Conservation (phyloP, 2,888 invertebrate genomes). For the Microdon myrmicae region DNA sequence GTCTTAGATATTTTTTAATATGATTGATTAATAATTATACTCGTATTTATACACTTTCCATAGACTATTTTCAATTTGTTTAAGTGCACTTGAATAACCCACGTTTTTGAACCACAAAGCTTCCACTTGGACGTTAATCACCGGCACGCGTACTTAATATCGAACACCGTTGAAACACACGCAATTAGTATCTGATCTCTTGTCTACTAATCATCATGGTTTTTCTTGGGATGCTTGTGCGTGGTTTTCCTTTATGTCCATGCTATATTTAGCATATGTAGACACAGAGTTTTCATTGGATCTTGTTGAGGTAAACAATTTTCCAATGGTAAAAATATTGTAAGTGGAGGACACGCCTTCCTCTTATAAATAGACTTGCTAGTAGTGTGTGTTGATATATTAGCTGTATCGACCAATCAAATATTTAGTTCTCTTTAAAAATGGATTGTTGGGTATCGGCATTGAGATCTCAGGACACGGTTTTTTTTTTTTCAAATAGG, state of each 20-base stretch:
- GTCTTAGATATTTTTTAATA: background rate
- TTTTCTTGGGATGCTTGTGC: slow-evolving; percentile 37
- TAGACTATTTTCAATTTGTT: background rate
- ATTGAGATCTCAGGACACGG: too few relatives aligned
- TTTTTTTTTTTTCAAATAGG: too few relatives aligned
- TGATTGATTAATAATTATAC: background rate
- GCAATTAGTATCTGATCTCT: slow-evolving; percentile 50
- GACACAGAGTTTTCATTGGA: slow-evolving; percentile 56
- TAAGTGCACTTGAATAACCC: slow-evolving; percentile 1
- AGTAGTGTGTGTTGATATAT: too few relatives aligned
- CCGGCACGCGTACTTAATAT: background rate
- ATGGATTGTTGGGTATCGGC: too few relatives aligned
- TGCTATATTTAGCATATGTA: slow-evolving; percentile 64
- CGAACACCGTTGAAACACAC: slow-evolving; percentile 40
- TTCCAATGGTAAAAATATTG: too few relatives aligned
- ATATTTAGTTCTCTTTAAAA: too few relatives aligned
- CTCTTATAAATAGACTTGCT: too few relatives aligned
- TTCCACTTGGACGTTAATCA: slow-evolving; percentile 6
- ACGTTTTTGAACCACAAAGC: background rate
- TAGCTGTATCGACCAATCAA: too few relatives aligned
- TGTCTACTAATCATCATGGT: slow-evolving; percentile 47
- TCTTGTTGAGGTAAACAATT: background rate
- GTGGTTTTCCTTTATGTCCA: slow-evolving; percentile 39
- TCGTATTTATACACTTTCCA: background rate
- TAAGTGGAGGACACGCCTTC: too few relatives aligned